Percentiles rank a stretch among this genome's conserved stretches.
phyloP scores from a whole-genome alignment of 35 echinoderm and acorn worm species.

The Lytechinus variegatus region DNA sequence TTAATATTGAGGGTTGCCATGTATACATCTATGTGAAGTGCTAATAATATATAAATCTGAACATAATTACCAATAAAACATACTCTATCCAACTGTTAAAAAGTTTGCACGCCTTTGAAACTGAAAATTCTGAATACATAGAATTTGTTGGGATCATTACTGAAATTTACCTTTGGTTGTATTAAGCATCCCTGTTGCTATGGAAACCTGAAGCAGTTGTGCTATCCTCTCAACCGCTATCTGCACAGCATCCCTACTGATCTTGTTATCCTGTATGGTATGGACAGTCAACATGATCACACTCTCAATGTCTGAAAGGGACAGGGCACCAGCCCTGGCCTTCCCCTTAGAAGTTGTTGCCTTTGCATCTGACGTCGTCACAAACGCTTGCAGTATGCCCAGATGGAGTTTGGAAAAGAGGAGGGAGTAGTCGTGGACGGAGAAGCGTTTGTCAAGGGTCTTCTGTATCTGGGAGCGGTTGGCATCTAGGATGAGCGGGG shows the following conservation, averaged over 20 bases:
- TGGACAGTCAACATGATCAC: conserved; percentile 50
- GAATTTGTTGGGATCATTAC: not conserved
- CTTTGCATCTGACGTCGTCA: conserved; percentile 21
- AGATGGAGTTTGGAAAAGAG: conserved; percentile 60
- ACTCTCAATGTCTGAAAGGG: conserved; percentile 57
- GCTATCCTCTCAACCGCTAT: conserved; percentile 63
- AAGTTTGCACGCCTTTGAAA: too few species aligned
- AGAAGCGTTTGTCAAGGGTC: not conserved
- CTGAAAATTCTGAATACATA: not conserved
- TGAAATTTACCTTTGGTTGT: conserved; percentile 50
- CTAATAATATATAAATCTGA: too few species aligned
- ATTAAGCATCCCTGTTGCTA: conserved; percentile 56
- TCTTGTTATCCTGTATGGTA: conserved; percentile 36
- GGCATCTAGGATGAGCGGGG: conserved; percentile 40
- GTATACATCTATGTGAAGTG: too few species aligned
- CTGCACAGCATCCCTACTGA: conserved; percentile 37
- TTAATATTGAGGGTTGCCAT: too few species aligned
- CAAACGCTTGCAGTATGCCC: conserved; percentile 55
- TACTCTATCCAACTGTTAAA: too few species aligned
- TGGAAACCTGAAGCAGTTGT: conserved; percentile 60
- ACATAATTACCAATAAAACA: too few species aligned
- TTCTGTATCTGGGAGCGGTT: conserved; percentile 36
- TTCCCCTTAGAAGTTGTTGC: conserved; percentile 30
- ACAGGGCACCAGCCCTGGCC: conserved; percentile 15
- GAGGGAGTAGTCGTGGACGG: conserved; percentile 41